These are phyloP conservation scores for Hylomyscus alleni DNA, from an alignment of 2,797 vertebrate species.

Conservation along the genomic window DNA sequence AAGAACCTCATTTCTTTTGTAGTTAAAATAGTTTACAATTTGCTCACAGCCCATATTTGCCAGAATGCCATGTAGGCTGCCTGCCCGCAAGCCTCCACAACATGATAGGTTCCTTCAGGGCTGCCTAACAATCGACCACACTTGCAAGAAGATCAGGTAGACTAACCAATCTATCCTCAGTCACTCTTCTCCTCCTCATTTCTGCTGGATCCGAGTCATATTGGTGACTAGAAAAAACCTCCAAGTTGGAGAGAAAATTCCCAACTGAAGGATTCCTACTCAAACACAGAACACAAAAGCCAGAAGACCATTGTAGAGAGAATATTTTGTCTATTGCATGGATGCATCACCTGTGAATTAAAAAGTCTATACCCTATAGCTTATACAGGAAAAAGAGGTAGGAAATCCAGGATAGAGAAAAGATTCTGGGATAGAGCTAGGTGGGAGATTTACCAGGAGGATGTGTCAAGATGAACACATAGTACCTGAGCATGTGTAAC, in stretches of 20 bases:
- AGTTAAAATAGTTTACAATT: background rate
- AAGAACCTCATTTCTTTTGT: background rate
- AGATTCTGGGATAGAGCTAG: background rate
- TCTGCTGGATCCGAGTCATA: background rate
- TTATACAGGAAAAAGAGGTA: background rate
- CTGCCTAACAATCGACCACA: background rate
- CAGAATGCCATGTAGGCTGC: background rate
- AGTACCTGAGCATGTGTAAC: too few species aligned
- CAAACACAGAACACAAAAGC: background rate
- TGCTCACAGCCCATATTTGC: background rate
- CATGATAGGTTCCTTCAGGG: background rate
- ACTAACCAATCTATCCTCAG: background rate
- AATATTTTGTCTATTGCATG: background rate
- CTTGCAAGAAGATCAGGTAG: background rate
- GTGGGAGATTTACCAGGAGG: background rate
- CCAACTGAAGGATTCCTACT: background rate
- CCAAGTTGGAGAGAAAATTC: background rate
- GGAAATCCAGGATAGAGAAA: background rate
- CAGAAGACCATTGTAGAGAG: background rate
- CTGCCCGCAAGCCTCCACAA: background rate
- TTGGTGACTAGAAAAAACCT: background rate
- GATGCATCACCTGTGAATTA: background rate
- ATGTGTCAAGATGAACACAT: too few species aligned
- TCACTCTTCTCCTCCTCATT: background rate
- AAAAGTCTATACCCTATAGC: background rate